Percentiles rank a stretch among this genome's conserved stretches.
Conservation (phyloP, 2,113 vertebrate species). For the rat (Rattus norvegicus) region DNA sequence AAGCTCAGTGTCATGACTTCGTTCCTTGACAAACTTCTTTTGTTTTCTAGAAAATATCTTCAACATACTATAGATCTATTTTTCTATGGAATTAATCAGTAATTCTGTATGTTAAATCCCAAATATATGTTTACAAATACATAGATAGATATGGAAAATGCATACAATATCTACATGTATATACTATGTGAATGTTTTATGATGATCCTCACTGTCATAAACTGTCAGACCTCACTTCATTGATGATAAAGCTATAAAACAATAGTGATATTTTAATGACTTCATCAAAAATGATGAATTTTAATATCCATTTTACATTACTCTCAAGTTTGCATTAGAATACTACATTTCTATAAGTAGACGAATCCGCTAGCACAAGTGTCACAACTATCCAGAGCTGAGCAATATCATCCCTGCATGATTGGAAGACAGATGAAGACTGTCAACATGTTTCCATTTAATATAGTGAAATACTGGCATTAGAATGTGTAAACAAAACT, state of each 20-base stretch:
- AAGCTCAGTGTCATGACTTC: neutral
- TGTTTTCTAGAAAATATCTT: neutral
- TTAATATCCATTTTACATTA: neutral
- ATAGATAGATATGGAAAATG: neutral
- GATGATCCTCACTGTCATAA: neutral
- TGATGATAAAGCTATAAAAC: conserved; percentile 14
- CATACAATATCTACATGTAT: neutral
- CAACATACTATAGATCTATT: neutral
- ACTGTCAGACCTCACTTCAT: neutral
- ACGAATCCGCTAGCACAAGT: conserved; percentile 59
- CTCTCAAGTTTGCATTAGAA: neutral
- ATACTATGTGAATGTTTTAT: neutral
- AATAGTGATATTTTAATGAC: neutral
- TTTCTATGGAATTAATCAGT: neutral
- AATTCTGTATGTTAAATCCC: neutral
- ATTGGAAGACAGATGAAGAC: conserved; percentile 63
- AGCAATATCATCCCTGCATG: neutral
- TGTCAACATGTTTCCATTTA: conserved; percentile 51
- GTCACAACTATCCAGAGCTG: conserved; percentile 36
- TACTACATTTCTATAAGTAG: conserved; percentile 5
- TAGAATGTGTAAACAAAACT: conserved; percentile 54
- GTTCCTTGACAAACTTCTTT: neutral
- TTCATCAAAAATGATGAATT: conserved; percentile 35
- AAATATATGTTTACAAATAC: too few relatives aligned
- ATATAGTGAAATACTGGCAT: conserved; percentile 62